phyloP scores from a whole-genome alignment of 2,797 vertebrate genomes.

The Myotis pilosus region DNA sequence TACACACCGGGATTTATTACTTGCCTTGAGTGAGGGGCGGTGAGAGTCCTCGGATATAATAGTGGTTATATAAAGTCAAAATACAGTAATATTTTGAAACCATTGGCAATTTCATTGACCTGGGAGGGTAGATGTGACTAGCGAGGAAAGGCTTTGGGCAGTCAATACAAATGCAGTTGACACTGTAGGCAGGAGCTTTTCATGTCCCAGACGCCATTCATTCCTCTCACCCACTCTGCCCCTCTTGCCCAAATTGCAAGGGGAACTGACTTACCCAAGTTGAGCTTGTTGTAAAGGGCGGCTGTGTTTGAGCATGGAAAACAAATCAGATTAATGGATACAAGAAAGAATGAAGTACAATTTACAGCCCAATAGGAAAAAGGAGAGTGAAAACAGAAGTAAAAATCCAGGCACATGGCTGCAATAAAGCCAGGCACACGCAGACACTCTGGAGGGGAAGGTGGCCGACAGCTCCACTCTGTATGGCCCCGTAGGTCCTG shows the following conservation, averaged over 20 bases:
- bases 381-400: background rate
- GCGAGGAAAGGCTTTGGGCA: background rate
- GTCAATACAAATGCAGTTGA: background rate
- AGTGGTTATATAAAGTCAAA: background rate
- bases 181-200: background rate
- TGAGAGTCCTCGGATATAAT: background rate
- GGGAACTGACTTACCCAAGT: background rate
- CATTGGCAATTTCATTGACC: background rate
- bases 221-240: background rate
- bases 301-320: background rate
- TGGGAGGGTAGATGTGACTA: background rate
- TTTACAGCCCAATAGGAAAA: background rate
- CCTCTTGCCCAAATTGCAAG: fast-evolving
- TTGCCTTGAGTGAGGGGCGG: background rate
- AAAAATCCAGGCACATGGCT: background rate
- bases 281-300: background rate
- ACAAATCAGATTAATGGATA: background rate
- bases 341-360: background rate
- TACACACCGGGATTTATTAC: no score
- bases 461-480: fast-evolving
- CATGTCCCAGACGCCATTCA: fast-evolving
- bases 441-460: fast-evolving
- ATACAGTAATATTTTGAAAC: background rate
- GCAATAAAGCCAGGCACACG: background rate
- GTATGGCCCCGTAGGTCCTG: fast-evolving